Evolutionary conservation across 2,888 invertebrate species (phyloP), one percentile per base, ranked within the genome.

Genomic region (Amblyjoppa proteus): DNA sequence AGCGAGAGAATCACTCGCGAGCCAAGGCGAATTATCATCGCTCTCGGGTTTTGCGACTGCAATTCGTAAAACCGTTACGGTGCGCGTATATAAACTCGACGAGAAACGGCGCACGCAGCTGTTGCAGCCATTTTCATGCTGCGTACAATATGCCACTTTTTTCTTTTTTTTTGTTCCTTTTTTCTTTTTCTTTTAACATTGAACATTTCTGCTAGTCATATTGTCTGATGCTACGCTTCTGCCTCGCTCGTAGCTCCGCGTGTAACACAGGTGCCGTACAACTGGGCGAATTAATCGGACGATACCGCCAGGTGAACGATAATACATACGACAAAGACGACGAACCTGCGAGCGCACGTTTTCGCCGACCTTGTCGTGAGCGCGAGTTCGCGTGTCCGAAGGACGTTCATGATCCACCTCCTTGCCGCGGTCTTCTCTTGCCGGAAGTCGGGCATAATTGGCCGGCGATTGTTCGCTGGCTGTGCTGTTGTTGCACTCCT

Each of bases 371-470:
- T 79, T 79, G 38, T 16, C 78, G 69, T 58, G 78, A 73, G 58
- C 73, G 28, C 68, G 45, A 74, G 49, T 49, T 79, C 58, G 64
- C 83, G 78, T 83, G 83, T 78, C 69, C 58, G 78, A 79, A 83
- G 79, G 79, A 74, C 83, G 41, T 38, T 56, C 25, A 25, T n/a
- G 71, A 74, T 69, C 68, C 78, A 73, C 83, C 78, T 61, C 49
- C 71, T n/a, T 1, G 28, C 51, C 7, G 25, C 53, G 25, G 49
- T 51, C 64, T 66, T 51, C 64, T 73, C 51, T 73, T 78, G 45
- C 78, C 83, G 83, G 83, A 83, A 78, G 69, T 69, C 68, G 78
- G 41, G 45, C 66, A 45, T 78, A 73, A 83, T 82, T 82, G 77
- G 34, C 53, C 41, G 53, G 41, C 69, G 51, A 45, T 66, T 53